These are phyloP conservation scores for Uloborus plumipes DNA, from an alignment of 2,888 invertebrate species.

Conservation along the genomic window DNA sequence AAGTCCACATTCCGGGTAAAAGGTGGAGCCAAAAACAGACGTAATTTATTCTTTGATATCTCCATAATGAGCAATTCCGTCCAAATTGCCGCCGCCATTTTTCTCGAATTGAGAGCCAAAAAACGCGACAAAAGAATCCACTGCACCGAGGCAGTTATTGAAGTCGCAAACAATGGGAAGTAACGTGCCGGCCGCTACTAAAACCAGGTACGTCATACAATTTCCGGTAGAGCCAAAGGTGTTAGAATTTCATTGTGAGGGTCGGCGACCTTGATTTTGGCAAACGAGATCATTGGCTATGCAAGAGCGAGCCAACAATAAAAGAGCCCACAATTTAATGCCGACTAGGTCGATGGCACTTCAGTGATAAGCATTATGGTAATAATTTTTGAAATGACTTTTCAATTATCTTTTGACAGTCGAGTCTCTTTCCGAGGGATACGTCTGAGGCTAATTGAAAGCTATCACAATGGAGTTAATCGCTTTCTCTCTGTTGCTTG, in stretches of 20 bases:
- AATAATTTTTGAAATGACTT: too few species aligned
- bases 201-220: slow-evolving; percentile 26
- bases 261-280: slow-evolving; percentile 51
- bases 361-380: too few species aligned
- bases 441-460: too few species aligned
- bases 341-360: neutral
- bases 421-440: too few species aligned
- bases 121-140: slow-evolving; percentile 17
- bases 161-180: slow-evolving; percentile 43
- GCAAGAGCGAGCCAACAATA: slow-evolving; percentile 28
- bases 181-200: slow-evolving; percentile 29
- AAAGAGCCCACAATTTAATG: slow-evolving; percentile 27
- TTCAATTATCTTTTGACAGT: too few species aligned
- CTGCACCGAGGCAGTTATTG: slow-evolving; percentile 26
- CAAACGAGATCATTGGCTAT: slow-evolving; percentile 40
- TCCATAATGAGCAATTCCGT: slow-evolving; percentile 11
- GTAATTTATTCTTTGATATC: too few species aligned
- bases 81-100: slow-evolving; percentile 18
- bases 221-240: slow-evolving; percentile 47
- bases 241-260: slow-evolving; percentile 49
- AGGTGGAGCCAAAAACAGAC: too few species aligned
- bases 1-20: too few species aligned
- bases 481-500: too few species aligned
- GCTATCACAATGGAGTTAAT: too few species aligned
- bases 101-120: slow-evolving; percentile 16